Evolutionary conservation across 2,113 vertebrate species (phyloP).

Genomic region (Macrotis lagotis): DNA sequence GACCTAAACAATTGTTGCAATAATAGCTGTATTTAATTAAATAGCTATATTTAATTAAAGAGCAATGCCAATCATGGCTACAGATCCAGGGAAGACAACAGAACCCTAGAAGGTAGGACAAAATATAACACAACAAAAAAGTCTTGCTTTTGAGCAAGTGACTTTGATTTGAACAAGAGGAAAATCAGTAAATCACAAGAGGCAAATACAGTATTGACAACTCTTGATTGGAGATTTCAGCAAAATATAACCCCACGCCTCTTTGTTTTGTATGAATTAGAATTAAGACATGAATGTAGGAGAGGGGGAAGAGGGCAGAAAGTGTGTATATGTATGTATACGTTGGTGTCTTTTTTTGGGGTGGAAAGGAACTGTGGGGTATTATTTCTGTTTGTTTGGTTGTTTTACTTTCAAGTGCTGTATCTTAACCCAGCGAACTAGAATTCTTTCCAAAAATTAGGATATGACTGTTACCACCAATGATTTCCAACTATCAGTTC

Average conservation of each 20-base stretch:
- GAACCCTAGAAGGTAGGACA: slow-evolving; percentile 57
- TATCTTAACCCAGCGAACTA: neutral
- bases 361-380: neutral
- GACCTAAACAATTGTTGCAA: slow-evolving; percentile 29
- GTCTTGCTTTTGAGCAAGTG: slow-evolving; percentile 70
- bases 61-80: slow-evolving; percentile 28
- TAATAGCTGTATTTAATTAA: slow-evolving; percentile 68
- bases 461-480: neutral
- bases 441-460: neutral
- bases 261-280: neutral
- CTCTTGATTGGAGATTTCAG: neutral
- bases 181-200: slow-evolving; percentile 55
- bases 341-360: neutral
- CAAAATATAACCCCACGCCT: neutral
- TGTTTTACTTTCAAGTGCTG: neutral
- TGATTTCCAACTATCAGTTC: slow-evolving; percentile 11
- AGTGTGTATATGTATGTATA: neutral
- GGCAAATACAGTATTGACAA: neutral
- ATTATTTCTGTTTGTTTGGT: neutral
- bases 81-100: slow-evolving; percentile 52
- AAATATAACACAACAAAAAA: neutral
- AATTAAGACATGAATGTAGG: neutral
- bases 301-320: neutral
- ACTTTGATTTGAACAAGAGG: slow-evolving; percentile 69
- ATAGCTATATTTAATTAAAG: slow-evolving; percentile 72